These are phyloP conservation scores for Octomys mimax DNA, from an alignment of 2,797 vertebrate species.

Conservation along the genomic window DNA sequence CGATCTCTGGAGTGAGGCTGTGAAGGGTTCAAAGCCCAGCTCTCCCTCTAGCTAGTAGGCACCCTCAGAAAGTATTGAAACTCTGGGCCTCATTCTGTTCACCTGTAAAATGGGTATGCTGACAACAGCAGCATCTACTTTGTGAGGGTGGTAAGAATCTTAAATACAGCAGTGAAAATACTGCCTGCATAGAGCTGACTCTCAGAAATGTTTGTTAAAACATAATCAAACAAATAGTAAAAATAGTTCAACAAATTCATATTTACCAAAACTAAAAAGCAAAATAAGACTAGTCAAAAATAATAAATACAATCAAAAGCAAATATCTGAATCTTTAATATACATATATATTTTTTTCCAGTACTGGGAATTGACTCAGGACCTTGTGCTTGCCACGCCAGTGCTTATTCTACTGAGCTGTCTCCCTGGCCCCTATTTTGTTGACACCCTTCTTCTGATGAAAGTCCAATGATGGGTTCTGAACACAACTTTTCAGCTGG, in stretches of 20 bases:
- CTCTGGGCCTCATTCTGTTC: neutral
- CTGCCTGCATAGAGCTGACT: neutral
- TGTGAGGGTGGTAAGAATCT: neutral
- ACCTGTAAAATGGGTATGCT: neutral
- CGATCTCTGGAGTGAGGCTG: neutral
- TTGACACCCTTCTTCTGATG: neutral
- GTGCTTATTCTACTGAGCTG: too few species aligned
- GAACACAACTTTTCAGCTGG: neutral
- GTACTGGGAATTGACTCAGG: too few species aligned
- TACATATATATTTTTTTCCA: too few species aligned
- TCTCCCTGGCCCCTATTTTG: neutral
- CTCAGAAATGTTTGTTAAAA: neutral
- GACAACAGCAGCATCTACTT: neutral
- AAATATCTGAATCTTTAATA: neutral
- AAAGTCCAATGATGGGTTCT: neutral
- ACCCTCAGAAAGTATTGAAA: neutral
- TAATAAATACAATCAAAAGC: neutral
- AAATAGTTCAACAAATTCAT: neutral
- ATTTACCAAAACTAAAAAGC: neutral
- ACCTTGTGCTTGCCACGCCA: too few species aligned
- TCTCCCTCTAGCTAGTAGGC: neutral
- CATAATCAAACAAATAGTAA: neutral
- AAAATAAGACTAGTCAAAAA: neutral
- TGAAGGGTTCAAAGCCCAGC: neutral
- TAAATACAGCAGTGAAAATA: neutral